A percentile compares a stretch with the other conserved stretches of the same genome.
phyloP scores from a whole-genome alignment of 1,140 invertebrate species.

The Metaphire vulgaris region DNA sequence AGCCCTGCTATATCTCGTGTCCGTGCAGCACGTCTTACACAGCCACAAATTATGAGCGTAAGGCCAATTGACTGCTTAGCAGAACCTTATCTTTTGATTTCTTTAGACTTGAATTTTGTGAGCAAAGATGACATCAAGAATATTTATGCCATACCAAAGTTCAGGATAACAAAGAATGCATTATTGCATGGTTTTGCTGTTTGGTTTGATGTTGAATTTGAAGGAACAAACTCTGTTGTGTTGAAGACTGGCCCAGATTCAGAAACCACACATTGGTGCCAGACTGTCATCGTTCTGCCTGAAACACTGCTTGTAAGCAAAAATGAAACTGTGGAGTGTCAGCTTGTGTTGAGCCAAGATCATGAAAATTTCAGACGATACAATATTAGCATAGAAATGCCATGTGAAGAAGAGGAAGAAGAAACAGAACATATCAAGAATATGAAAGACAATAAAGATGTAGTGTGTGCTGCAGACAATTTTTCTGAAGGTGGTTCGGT shows the following conservation, averaged over 20 bases:
- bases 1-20: constrained; percentile 30
- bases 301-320: constrained; percentile 17
- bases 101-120: constrained; percentile 42
- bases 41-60: constrained; percentile 38
- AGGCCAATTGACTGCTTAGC: constrained; percentile 34
- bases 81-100: constrained; percentile 33
- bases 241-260: constrained; percentile 25
- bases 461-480: neutral
- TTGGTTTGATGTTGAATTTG: constrained; percentile 48
- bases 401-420: constrained; percentile 15
- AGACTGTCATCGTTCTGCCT: constrained; percentile 25
- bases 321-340: constrained; percentile 14
- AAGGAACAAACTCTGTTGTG: constrained; percentile 25
- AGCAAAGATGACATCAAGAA: constrained; percentile 35
- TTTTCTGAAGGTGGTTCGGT: neutral
- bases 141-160: constrained; percentile 34
- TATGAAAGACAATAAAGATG: neutral
- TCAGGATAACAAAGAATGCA: constrained; percentile 33
- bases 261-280: constrained; percentile 25
- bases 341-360: constrained; percentile 2
- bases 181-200: constrained; percentile 42
- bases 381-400: constrained; percentile 22
- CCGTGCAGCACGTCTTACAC: neutral
- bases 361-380: constrained; percentile 12
- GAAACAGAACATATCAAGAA: constrained; percentile 17